Percentiles rank a stretch among this genome's conserved stretches.
Evolutionary conservation across 1,140 invertebrate species (phyloP).

Genomic region (Drosophila tani): DNA sequence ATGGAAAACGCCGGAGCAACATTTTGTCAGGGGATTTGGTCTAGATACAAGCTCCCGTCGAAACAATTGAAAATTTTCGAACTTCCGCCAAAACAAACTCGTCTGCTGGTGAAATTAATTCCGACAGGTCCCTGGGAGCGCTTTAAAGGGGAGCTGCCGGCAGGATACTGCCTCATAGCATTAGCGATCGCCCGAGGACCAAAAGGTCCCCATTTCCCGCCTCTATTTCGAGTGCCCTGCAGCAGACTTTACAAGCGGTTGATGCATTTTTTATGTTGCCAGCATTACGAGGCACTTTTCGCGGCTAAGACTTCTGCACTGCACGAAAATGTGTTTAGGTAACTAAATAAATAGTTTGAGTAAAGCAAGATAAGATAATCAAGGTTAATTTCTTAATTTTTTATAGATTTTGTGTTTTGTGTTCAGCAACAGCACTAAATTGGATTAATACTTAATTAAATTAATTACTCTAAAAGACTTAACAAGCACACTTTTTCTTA

Average conservation of each 20-base stretch:
- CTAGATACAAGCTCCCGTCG: conserved; percentile 4
- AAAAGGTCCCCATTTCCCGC: neutral
- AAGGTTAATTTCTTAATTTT: too few species aligned
- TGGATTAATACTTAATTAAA: neutral
- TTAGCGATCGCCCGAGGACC: conserved; percentile 13
- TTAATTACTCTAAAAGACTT: neutral
- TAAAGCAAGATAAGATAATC: too few species aligned
- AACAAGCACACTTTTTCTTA: neutral
- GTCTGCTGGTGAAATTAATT: conserved; percentile 52
- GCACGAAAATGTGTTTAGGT: neutral
- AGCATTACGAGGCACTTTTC: conserved; percentile 55
- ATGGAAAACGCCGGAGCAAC: conserved; percentile 30
- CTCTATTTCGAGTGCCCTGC: conserved; percentile 31
- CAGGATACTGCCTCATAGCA: conserved; percentile 23
- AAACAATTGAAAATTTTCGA: conserved; percentile 44
- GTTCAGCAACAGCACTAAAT: too few species aligned
- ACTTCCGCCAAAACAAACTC: conserved; percentile 2
- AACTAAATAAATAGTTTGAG: too few species aligned
- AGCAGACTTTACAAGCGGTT: conserved; percentile 51
- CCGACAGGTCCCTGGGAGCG: conserved; percentile 36
- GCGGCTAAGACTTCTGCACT: conserved; percentile 7
- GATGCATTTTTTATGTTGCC: conserved; percentile 77
- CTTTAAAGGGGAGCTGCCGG: conserved; percentile 12
- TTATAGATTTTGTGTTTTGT: too few species aligned
- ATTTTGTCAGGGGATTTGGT: conserved; percentile 10